Base-by-base conservation (phyloP, 2,888 invertebrate species). In the Tineola bisselliella region DNA sequence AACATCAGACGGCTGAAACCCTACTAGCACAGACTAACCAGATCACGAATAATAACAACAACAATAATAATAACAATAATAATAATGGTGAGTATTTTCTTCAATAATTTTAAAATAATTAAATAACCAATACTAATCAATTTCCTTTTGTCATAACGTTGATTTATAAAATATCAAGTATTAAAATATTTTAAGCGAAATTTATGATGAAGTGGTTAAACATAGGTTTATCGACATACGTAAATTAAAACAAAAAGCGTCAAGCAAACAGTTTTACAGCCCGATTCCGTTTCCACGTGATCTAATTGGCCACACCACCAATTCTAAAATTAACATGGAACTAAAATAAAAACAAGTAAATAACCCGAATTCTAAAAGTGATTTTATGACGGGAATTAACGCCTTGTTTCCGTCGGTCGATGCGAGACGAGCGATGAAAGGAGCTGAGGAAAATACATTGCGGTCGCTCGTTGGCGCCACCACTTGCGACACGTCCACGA, bases 331-430 rank as follows among this genome's bases (percentile, higher is more conserved):
- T 80, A 84, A 82, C 84, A 79, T 80, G 79, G 73, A 79, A 77
- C 84, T 81, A 78, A 84, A 84, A 87, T 84, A 84, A 84, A 86
- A 84, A 83, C 79, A 86, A 84, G 84, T 84, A 86, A 86, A 86
- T 84, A 84, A 84, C 82, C 84, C 80, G 82, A 83, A 84, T 86
- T 84, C 87, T 86, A 84, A 86, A 86, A 83, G 78, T 79, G 87
- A 86, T 86, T 87, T 87, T 86, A 87, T 84, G 86, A 86, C 84
- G 84, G 82, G 86, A 86, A 86, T 86, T 86, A 87, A 87, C 87
- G 84, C 79, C 84, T 86, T 84, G 84, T 87, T 87, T 87, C 87
- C 87, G 86, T 80, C 84, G 82, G 80, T 78, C 77, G 84, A 82
- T 83, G 83, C 77, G 84, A 78, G 84, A 81, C 77, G 81, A 77